These are phyloP conservation scores for Lycocerus yunnanus DNA, from an alignment of 2,888 invertebrate genomes.

Conservation along the genomic window DNA sequence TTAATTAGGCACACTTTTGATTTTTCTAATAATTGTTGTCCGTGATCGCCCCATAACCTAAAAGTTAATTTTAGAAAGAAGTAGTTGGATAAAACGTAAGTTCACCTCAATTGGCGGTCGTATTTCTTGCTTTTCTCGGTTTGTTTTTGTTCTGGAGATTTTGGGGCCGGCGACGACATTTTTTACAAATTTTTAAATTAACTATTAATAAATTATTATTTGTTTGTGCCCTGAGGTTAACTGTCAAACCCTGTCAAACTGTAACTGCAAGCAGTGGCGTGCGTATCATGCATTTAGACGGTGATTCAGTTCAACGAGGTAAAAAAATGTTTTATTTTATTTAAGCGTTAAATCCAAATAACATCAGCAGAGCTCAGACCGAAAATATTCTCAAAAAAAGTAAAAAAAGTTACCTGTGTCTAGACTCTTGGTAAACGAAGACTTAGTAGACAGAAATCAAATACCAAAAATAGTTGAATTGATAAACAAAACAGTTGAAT, in stretches of 20 bases:
- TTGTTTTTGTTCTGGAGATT: constrained; percentile 63
- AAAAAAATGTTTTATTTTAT: too few species aligned
- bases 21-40: constrained; percentile 85
- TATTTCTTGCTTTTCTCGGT: constrained; percentile 74
- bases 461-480: too few species aligned
- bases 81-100: not conserved
- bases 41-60: constrained; percentile 98
- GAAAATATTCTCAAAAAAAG: too few species aligned
- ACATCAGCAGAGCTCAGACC: too few species aligned
- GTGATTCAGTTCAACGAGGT: too few species aligned
- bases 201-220: not conserved
- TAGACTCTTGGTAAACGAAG: too few species aligned
- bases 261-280: not conserved
- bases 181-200: not conserved
- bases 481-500: too few species aligned
- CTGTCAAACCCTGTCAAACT: not conserved
- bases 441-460: too few species aligned
- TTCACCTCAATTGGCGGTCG: constrained; percentile 68
- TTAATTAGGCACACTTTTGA: constrained; percentile 93
- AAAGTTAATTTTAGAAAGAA: constrained; percentile 18
- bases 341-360: too few species aligned
- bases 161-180: constrained; percentile 69
- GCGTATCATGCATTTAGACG: too few species aligned
- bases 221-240: not conserved
- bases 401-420: too few species aligned